Conservation (phyloP, 2,888 invertebrate genomes). For the Branchinecta sandiegonensis region DNA sequence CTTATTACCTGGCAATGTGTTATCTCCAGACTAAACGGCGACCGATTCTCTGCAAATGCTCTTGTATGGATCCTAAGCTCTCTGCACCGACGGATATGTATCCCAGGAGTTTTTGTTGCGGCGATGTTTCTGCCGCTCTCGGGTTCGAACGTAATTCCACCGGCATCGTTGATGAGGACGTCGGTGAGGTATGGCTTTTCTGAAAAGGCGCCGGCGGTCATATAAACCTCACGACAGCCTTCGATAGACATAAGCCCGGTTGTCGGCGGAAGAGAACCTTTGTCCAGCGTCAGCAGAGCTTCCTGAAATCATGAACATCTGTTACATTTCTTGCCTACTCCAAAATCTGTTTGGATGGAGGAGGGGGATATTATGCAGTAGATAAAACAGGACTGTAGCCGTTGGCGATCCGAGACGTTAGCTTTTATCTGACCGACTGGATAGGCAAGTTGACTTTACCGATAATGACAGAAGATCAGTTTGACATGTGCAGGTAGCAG, state of each 20-base stretch:
- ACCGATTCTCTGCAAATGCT: slow-evolving; percentile 10
- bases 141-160: slow-evolving; percentile 18
- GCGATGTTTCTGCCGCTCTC: slow-evolving; percentile 13
- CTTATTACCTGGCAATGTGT: slow-evolving; percentile 2
- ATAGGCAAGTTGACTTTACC: too few relatives aligned
- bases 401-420: too few relatives aligned
- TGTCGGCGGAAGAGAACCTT: neutral
- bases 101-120: neutral
- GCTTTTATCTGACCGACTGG: too few relatives aligned
- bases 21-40: neutral
- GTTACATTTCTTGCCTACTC: too few relatives aligned
- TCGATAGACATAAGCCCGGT: slow-evolving; percentile 15
- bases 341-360: too few relatives aligned
- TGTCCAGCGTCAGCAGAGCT: neutral
- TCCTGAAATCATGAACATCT: neutral
- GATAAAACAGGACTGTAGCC: too few relatives aligned
- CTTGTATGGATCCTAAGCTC: slow-evolving; percentile 2
- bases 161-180: slow-evolving; percentile 19
- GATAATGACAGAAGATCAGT: too few relatives aligned
- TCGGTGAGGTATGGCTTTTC: slow-evolving; percentile 10
- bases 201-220: slow-evolving; percentile 18
- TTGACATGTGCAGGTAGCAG: too few relatives aligned
- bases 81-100: slow-evolving; percentile 13
- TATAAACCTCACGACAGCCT: slow-evolving; percentile 19
- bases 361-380: too few relatives aligned